A percentile compares a stretch with the other conserved stretches of the same genome.
phyloP scores from a whole-genome alignment of 2,888 invertebrate genomes.

The Urechis unicinctus region DNA sequence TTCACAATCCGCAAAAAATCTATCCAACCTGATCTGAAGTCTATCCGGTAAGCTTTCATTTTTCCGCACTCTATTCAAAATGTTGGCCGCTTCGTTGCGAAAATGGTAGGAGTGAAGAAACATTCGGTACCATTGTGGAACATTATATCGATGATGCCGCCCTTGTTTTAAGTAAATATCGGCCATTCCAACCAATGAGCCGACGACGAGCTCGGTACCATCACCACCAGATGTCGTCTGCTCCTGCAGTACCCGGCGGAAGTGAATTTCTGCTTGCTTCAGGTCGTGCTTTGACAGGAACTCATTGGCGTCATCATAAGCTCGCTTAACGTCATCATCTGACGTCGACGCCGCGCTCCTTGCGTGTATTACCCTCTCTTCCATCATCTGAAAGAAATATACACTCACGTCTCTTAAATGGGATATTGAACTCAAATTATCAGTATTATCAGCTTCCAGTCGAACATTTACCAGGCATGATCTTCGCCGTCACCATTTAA shows the following conservation, averaged over 20 bases:
- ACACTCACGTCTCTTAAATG: too few species aligned
- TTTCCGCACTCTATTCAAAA: not conserved
- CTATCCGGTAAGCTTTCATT: not conserved
- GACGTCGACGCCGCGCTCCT: too few species aligned
- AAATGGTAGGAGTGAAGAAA: constrained; percentile 2
- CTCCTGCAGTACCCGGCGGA: constrained; percentile 7
- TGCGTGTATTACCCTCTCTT: too few species aligned
- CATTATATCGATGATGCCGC: constrained; percentile 2
- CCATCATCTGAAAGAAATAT: too few species aligned
- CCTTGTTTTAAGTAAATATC: constrained; percentile 14
- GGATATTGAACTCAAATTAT: too few species aligned
- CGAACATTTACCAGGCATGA: too few species aligned
- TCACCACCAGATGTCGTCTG: not conserved
- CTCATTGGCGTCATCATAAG: too few species aligned
- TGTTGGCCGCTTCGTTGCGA: not conserved
- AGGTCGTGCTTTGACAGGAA: constrained; percentile 8
- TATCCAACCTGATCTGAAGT: not conserved
- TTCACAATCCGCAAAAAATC: too few species aligned
- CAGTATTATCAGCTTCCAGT: too few species aligned
- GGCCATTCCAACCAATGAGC: constrained; percentile 12
- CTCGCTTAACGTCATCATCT: too few species aligned
- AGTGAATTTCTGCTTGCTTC: constrained; percentile 4
- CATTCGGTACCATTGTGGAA: constrained; percentile 12
- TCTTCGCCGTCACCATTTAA: too few species aligned
- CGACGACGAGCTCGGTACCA: not conserved